Evolutionary conservation across 2,888 invertebrate species (phyloP).

Genomic region (Trisateles emortualis): DNA sequence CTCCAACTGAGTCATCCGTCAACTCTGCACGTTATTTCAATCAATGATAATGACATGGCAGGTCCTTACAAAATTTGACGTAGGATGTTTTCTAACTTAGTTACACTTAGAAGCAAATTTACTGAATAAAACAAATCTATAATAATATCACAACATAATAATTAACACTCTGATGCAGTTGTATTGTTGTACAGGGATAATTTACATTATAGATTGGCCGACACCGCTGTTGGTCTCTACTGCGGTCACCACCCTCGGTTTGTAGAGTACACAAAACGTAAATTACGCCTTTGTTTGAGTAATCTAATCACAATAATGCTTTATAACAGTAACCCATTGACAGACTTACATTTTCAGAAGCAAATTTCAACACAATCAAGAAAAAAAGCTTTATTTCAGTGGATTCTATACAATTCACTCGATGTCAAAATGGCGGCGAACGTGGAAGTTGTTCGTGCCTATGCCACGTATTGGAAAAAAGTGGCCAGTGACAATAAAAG

Average conservation of each 20-base stretch:
- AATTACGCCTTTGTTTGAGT: constrained; percentile 37
- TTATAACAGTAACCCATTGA: constrained; percentile 21
- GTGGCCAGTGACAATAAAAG: constrained; percentile 73
- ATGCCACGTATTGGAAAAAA: constrained; percentile 92
- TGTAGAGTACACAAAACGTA: constrained; percentile 52
- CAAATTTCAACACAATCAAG: constrained; percentile 86
- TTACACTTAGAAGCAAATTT: constrained; percentile 10
- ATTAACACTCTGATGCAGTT: constrained; percentile 11
- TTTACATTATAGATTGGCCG: constrained; percentile 76
- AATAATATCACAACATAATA: constrained; percentile 6
- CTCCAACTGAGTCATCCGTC: constrained; percentile 80
- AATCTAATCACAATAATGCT: constrained; percentile 22
- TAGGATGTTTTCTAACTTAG: constrained; percentile 45
- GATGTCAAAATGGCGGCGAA: constrained; percentile 94
- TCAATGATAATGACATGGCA: constrained; percentile 87
- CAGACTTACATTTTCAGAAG: constrained; percentile 85
- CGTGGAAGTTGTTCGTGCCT: constrained; percentile 91
- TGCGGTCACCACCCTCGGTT: constrained; percentile 85
- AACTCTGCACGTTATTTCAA: constrained; percentile 75
- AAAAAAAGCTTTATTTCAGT: constrained; percentile 90
- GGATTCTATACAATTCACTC: constrained; percentile 90
- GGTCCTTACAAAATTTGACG: constrained; percentile 64
- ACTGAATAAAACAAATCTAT: neutral
- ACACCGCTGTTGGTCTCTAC: constrained; percentile 85
- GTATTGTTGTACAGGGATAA: constrained; percentile 24